Percentiles rank a stretch among this genome's conserved stretches.
phyloP scores from a whole-genome alignment of 2,888 invertebrate genomes.

The Colostygia pectinataria region DNA sequence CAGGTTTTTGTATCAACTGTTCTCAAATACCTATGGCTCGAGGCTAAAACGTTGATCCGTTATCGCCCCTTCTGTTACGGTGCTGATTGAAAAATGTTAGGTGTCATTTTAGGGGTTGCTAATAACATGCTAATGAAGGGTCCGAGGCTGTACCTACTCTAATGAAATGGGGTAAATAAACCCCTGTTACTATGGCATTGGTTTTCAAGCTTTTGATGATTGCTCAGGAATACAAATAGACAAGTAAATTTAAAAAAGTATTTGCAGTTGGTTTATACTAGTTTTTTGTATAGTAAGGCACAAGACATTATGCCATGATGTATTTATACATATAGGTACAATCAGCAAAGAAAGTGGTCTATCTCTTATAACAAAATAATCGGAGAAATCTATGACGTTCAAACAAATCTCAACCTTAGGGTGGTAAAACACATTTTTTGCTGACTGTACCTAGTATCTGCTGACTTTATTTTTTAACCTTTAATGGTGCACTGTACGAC shows the following conservation, averaged over 20 bases:
- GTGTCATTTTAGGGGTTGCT: conserved; percentile 30
- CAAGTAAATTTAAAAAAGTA: neutral
- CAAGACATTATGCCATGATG: no score
- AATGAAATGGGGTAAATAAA: conserved; percentile 16
- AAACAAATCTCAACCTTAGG: no score
- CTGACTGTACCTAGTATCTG: no score
- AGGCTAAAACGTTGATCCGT: conserved; percentile 25
- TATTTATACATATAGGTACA: no score
- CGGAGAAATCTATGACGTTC: no score
- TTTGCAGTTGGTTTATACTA: no score
- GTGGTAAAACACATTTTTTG: no score
- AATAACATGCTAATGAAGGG: conserved; percentile 39
- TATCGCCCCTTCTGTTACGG: conserved; percentile 17
- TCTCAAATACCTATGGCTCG: conserved; percentile 40
- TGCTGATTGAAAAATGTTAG: conserved; percentile 45
- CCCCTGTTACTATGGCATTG: conserved; percentile 4
- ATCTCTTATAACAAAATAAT: no score
- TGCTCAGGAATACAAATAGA: conserved; percentile 11
- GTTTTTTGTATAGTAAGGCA: no score
- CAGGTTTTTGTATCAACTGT: conserved; percentile 14
- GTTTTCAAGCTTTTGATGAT: conserved; percentile 10
- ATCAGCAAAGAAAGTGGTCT: no score
- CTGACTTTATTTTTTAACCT: no score
- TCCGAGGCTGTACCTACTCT: conserved; percentile 9
- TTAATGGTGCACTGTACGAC: no score